A percentile compares a stretch with the other conserved stretches of the same genome.
These are phyloP conservation scores for Hyles vespertilio DNA, from an alignment of 1,140 invertebrate genomes.

Conservation along the genomic window DNA sequence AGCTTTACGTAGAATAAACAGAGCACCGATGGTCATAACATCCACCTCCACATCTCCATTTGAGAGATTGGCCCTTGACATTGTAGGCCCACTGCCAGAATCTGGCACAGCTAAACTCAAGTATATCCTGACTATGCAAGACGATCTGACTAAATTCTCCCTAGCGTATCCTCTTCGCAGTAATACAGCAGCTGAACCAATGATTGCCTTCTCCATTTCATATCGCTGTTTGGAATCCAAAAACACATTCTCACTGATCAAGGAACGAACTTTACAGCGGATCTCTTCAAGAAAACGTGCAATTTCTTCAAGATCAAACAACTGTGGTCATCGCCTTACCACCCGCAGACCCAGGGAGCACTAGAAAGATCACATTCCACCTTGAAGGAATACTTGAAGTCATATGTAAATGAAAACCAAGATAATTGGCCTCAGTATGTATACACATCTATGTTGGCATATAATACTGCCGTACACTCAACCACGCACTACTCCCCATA, in stretches of 20 bases:
- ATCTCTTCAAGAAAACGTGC: slow-evolving; percentile 5
- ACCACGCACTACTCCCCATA: slow-evolving; percentile 7
- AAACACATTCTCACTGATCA: not conserved
- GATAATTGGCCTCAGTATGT: slow-evolving; percentile 10
- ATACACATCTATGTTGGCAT: slow-evolving; percentile 5
- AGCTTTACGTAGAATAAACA: too few relatives aligned
- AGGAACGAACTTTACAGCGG: not conserved
- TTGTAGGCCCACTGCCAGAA: too few relatives aligned
- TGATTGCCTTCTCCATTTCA: too few relatives aligned
- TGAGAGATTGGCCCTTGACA: too few relatives aligned
- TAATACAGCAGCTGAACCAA: too few relatives aligned
- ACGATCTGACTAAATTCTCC: too few relatives aligned
- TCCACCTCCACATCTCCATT: too few relatives aligned
- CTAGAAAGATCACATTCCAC: slow-evolving; percentile 8
- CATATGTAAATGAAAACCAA: slow-evolving; percentile 10
- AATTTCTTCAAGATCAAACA: slow-evolving; percentile 10
- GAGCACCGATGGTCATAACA: too few relatives aligned
- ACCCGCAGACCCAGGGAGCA: slow-evolving; percentile 8
- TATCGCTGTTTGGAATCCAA: too few relatives aligned
- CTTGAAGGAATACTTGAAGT: slow-evolving; percentile 14
- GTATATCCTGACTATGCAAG: too few relatives aligned
- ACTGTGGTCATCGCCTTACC: slow-evolving; percentile 3
- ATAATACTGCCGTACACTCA: slow-evolving; percentile 1
- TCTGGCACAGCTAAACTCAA: too few relatives aligned
- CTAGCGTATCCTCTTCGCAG: too few relatives aligned